Base-by-base conservation (phyloP, 2,888 invertebrate genomes). In the Troides oblongomaculatus region DNA sequence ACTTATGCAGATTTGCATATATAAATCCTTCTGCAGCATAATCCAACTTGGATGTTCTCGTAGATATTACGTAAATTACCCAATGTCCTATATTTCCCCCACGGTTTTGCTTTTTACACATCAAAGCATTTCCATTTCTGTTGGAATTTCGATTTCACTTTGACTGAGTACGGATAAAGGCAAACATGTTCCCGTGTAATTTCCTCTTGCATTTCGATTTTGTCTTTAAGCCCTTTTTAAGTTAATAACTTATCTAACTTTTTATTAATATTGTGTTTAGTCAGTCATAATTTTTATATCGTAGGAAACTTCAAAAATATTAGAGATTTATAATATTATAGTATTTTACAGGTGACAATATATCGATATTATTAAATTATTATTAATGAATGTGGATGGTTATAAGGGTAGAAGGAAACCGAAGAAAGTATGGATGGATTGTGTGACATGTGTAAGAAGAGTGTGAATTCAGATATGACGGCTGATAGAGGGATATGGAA, bases 41-140 rank as follows among this genome's bases (percentile, higher is more conserved):
- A 53, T 6, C 18, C n/a, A n/a, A 4, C 14, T 53, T n/a, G 6
- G 21, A 23, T 58, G 6, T 57, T 23, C 57, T 58, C 23, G 57
- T 58, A 4, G 57, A 58, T 12, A 25, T 23, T 23, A 58, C 63
- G 8, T 8, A 64, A 64, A 58, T 58, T 58, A 58, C 21, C 25
- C 57, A 14, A 25, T 64, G 18, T 46, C 23, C 68, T 59, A 56
- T 64, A 64, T 69, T 69, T 69, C 64, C 50, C 60, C 39, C 12
- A 21, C 25, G 30, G 30, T 46, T 58, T 65, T 65, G 79, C 80
- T 80, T 82, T 82, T 80, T 75, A 75, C 78, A 87, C 82, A 87
- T 88, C 87, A 88, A 88, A 87, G 81, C 75, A 80, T 78, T 83
- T 81, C 82, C 83, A 84, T 86, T 84, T 84, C 77, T 80, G 82